These are phyloP conservation scores for Apostichopus californicus DNA, from an alignment of 35 echinoderm and acorn worm species.

Conservation along the genomic window DNA sequence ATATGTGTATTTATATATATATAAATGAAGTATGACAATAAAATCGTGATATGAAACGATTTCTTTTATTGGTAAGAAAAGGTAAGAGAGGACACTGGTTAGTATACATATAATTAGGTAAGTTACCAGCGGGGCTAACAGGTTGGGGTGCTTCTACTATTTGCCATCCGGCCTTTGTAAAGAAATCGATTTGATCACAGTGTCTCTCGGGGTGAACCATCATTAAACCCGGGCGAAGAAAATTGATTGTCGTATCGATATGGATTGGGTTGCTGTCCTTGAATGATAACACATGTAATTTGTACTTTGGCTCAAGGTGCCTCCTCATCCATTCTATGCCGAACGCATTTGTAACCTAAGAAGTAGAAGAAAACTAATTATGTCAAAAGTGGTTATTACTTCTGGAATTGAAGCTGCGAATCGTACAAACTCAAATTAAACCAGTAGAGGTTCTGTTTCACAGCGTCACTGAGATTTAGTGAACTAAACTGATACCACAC, in stretches of 20 bases:
- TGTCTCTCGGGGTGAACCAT: conserved; percentile 1
- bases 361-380: not conserved
- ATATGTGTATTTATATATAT: too few species aligned
- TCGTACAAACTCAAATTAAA: too few species aligned
- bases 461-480: too few species aligned
- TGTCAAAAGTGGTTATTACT: too few species aligned
- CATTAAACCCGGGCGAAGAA: conserved; percentile 8
- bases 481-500: too few species aligned
- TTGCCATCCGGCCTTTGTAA: conserved; percentile 26
- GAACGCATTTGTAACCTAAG: not conserved
- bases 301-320: not conserved
- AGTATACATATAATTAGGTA: too few species aligned
- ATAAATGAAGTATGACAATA: too few species aligned
- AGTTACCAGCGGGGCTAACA: not conserved
- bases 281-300: not conserved
- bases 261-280: conserved; percentile 12
- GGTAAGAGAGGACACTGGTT: too few species aligned
- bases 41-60: too few species aligned
- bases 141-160: not conserved
- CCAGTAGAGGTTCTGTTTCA: too few species aligned
- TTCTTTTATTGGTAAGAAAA: too few species aligned
- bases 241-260: conserved; percentile 32
- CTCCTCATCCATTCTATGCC: not conserved
- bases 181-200: conserved; percentile 24
- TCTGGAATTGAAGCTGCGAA: too few species aligned